Evolutionary conservation across 2,113 vertebrate genomes (phyloP), one percentile per base, ranked within the genome.

Genomic region (Tympanuchus pallidicinctus): DNA sequence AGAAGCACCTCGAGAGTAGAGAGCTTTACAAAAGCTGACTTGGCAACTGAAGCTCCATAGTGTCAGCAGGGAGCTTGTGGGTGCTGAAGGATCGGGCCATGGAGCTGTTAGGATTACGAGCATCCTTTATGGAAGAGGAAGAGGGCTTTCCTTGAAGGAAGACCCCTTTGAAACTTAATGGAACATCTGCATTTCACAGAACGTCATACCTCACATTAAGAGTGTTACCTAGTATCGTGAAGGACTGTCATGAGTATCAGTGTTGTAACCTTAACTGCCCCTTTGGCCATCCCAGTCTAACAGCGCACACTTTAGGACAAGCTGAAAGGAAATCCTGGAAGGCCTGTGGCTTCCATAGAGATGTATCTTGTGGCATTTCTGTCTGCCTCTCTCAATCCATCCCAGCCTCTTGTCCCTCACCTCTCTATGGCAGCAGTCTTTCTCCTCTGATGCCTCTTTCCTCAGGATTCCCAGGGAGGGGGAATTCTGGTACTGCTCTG

Each of bases 371-470:
- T 54, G 11, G 56, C 48, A 45, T 25, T 80, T 88, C 20, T 79
- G 40, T 25, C 45, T 81, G 25, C 27, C 34, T 2, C 17, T 66
- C 65, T 70, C 40, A 48, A 61, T 25, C 11, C 8, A 12, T 57
- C 56, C 45, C 25, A 74, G 30, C 17, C 69, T 25, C 32, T 81
- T 22, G 32, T 9, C 43, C 5, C 15, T 12, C 32, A 28, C 10
- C 11, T 13, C 2, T n/a, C 30, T 70, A 54, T 52, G 71, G 36
- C 40, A 83, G 40, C 0, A 1, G 12, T 9, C 10, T 59, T 57
- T 72, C 19, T 76, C 36, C 52, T 57, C 67, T 65, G 22, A 43
- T 13, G 38, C 6, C 17, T 50, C 36, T 70, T 86, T 45, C 36
- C 30, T 21, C 3, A 34, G 27, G 25, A 61, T 48, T 56, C 21